Evolutionary conservation across 2,888 invertebrate species (phyloP).

Genomic region (Spodoptera littoralis): DNA sequence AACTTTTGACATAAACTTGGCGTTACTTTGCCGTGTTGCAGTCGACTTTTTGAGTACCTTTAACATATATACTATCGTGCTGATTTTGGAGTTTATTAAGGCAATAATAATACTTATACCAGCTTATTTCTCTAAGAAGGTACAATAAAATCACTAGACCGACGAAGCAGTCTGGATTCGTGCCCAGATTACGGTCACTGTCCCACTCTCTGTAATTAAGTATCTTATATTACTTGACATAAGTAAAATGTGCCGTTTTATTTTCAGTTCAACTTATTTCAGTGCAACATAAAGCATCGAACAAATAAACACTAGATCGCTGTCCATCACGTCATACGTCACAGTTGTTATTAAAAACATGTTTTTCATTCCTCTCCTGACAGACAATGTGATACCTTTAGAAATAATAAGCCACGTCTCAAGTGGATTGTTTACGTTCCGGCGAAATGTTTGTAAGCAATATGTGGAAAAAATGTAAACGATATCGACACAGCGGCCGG

Average conservation of each 20-base stretch:
- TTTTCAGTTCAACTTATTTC: too few relatives aligned
- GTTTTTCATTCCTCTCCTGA: slow-evolving; percentile 60
- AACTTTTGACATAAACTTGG: slow-evolving; percentile 46
- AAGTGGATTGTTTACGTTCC: slow-evolving; percentile 69
- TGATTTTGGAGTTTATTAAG: slow-evolving; percentile 29
- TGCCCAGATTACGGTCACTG: too few relatives aligned
- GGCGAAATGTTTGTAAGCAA: slow-evolving; percentile 78
- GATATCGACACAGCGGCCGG: slow-evolving; percentile 60
- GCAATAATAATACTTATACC: slow-evolving; percentile 12
- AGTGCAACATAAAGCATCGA: neutral
- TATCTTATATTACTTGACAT: too few relatives aligned
- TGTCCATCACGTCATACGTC: slow-evolving; percentile 13
- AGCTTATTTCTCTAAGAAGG: neutral
- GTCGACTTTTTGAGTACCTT: slow-evolving; percentile 33
- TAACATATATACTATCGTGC: slow-evolving; percentile 28
- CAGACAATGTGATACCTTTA: slow-evolving; percentile 67
- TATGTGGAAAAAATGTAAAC: slow-evolving; percentile 77
- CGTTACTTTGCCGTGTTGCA: slow-evolving; percentile 18
- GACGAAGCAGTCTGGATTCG: too few relatives aligned
- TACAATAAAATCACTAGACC: too few relatives aligned
- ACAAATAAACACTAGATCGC: slow-evolving; percentile 7
- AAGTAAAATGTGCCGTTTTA: too few relatives aligned
- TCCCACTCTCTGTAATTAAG: too few relatives aligned
- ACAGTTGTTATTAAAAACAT: slow-evolving; percentile 54
- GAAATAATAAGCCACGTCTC: slow-evolving; percentile 63